Evolutionary conservation across 2,888 invertebrate species (phyloP).

Genomic region (Arctia plantaginis): DNA sequence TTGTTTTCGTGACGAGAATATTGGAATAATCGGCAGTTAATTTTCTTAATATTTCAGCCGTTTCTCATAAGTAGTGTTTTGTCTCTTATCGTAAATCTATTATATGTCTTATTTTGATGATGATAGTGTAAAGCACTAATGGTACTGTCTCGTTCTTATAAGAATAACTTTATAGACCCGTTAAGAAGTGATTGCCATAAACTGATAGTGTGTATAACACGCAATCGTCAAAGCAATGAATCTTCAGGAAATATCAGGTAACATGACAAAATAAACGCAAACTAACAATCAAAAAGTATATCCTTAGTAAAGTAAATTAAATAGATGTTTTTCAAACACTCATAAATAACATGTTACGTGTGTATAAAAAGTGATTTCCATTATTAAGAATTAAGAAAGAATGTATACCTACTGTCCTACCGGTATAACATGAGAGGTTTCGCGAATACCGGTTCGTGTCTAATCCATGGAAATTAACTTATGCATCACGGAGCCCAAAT

Average conservation of each 20-base stretch:
- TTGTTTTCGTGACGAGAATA: constrained; percentile 62
- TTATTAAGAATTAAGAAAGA: not conserved
- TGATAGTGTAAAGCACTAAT: not conserved
- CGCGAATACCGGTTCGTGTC: not conserved
- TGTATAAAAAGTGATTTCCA: not conserved
- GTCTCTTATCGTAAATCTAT: not conserved
- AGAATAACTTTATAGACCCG: not conserved
- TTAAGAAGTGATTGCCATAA: not conserved
- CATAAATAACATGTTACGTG: not conserved
- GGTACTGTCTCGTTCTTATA: not conserved
- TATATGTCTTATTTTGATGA: not conserved
- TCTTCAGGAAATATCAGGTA: not conserved
- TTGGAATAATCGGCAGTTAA: constrained; percentile 64
- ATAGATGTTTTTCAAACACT: not conserved
- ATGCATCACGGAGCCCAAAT: constrained; percentile 57
- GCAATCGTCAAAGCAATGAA: not conserved
- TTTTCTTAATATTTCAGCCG: constrained; percentile 69
- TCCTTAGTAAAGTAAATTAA: not conserved
- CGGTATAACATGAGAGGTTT: not conserved
- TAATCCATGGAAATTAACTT: constrained; percentile 55
- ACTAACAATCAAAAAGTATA: not conserved
- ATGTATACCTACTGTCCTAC: not conserved
- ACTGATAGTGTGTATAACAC: not conserved
- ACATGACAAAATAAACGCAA: not conserved
- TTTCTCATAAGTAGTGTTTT: constrained; percentile 65